Base-by-base conservation (phyloP, 2,113 vertebrate genomes). In the Ageneiosus marmoratus region DNA sequence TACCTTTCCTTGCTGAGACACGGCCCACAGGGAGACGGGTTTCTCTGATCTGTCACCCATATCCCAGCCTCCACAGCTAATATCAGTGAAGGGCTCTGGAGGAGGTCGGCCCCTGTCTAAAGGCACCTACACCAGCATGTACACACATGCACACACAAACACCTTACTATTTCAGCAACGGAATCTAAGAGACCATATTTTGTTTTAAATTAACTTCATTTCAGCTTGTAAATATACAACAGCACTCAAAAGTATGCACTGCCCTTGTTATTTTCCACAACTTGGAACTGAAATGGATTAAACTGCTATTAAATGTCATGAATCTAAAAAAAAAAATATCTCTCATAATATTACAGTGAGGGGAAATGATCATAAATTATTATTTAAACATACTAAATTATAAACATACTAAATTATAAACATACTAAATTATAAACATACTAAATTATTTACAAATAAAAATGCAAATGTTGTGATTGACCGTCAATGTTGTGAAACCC, bases 1-100 rank as follows among this genome's bases (percentile, higher is more conserved):
- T 89, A 99, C 98, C 96, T 95, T 96, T 82, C 97, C 98, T 91
- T 99, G 97, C 67, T 99, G 93, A 77, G 97, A 96, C 76, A 99
- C 97, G 0, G 94, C 95, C 98, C 98, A 99, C 32, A 99, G 94
- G 0, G 96, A 97, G 0, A 98, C 93, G 73, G 91, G 95, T 60
- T 95, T 95, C 24, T 94, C 91, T 0, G 96, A 96, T 85, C 96
- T 95, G 0, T 97, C 96, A 0, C 94, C 97, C 93, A 98, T 91
- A 73, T 98, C 96, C 97, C 97, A 98, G 0, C 98, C 97, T 1
- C 98, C 98, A 3, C 96, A 89, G 16, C 96, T 97, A 88, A 99
- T 95, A 89, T 99, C 98, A 86, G 90, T 96, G 90, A 99, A 97
- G 0, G 97, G 98, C 32, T 92, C 94, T 8, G 92, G 92, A 29